Base-by-base conservation (phyloP, 2,797 vertebrate genomes). In the Podarcis siculus region DNA sequence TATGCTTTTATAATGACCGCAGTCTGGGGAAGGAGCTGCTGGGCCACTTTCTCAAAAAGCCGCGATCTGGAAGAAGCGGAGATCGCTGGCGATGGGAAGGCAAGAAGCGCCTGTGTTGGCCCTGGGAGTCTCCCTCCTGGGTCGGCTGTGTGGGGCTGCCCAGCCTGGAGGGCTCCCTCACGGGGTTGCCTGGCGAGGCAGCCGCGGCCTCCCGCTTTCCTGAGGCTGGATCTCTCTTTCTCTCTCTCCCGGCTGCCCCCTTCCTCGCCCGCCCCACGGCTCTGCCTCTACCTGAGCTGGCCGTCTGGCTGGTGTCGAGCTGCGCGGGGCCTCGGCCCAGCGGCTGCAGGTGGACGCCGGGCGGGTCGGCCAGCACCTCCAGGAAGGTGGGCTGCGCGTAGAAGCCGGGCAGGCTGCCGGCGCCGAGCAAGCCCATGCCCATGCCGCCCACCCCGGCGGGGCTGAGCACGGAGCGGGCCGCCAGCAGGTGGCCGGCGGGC, bases 321-420 rank as follows among this genome's bases (percentile, higher is more conserved):
- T 96, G 98, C 89, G 97, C 97, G 66, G 95, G 95, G 27, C 97
- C 96, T 95, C 98, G 97, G 95, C 96, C 96, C 94, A 98, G 96
- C 1, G 98, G 97, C 96, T 98, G 98, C 95, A 98, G 97, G 96
- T 98, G 98, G 94, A 98, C 97, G 86, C 97, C 97, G 82, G 98
- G 98, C n/a, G 98, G 97, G 76, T 99, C 98, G 91, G 98, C 98
- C 94, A 99, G 97, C 92, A 99, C 98, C 96, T 99, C 98, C 91
- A 99, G 93, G 96, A 99, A 99, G 79, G 98, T 98, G 25, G 99
- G 98, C 80, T 99, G 99, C 39, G 98, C 96, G 96, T 99, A 99
- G 97, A 99, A 99, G 87, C 98, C 97, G 32, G 98, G 99, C 92
- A 99, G 98, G 78, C 97, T 98, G 91, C 97, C 98, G 23, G 98